These are phyloP conservation scores for Dastarcus helophoroides DNA, from an alignment of 2,888 invertebrate genomes.

Conservation along the genomic window DNA sequence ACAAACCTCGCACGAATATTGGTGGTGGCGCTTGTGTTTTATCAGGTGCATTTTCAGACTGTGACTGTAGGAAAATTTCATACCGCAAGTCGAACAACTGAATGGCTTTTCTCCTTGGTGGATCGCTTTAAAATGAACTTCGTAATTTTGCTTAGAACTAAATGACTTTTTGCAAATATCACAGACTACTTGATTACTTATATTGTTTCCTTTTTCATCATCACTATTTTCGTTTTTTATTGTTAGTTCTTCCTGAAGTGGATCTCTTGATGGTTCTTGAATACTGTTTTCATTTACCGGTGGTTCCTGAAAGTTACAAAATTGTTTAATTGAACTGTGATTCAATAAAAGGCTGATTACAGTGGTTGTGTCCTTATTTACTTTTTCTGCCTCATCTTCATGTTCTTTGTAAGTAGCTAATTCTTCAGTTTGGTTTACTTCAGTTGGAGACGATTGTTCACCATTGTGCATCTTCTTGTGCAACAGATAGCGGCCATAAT, in stretches of 20 bases:
- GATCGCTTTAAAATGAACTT: slow-evolving; percentile 46
- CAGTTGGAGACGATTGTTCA: too few species aligned
- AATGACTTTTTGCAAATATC: slow-evolving; percentile 46
- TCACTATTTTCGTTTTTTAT: too few species aligned
- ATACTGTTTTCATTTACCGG: too few species aligned
- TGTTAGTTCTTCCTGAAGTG: too few species aligned
- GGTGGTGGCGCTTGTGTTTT: slow-evolving; percentile 40
- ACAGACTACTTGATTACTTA: too few species aligned
- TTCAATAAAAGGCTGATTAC: too few species aligned
- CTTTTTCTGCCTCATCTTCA: slow-evolving; percentile 26
- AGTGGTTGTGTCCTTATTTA: slow-evolving; percentile 37
- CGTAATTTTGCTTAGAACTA: slow-evolving; percentile 47
- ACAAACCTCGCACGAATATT: slow-evolving; percentile 48
- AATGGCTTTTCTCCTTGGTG: slow-evolving; percentile 48
- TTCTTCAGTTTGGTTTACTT: too few species aligned
- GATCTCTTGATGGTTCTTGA: too few species aligned
- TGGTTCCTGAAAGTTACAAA: too few species aligned
- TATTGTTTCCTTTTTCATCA: too few species aligned
- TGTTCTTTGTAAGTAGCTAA: slow-evolving; percentile 41
- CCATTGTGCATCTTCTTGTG: slow-evolving; percentile 52
- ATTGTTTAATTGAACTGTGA: too few species aligned
- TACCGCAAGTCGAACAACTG: slow-evolving; percentile 47
- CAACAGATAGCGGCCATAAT: slow-evolving; percentile 39
- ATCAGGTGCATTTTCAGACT: slow-evolving; percentile 46
- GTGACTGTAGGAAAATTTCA: slow-evolving; percentile 48